These are phyloP conservation scores for Lycorma delicatula DNA, from an alignment of 1,140 invertebrate species.

Conservation along the genomic window DNA sequence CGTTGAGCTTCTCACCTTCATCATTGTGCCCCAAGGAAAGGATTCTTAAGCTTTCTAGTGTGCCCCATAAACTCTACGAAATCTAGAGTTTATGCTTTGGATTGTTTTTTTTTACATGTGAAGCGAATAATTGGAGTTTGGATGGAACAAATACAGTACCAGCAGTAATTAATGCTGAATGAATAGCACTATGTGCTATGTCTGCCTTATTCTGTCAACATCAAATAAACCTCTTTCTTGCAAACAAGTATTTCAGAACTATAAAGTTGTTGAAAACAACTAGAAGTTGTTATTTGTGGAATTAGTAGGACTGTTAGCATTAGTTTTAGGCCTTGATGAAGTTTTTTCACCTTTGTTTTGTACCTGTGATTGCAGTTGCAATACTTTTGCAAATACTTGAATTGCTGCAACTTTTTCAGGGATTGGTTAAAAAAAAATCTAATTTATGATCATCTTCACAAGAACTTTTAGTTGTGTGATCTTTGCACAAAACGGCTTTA, in stretches of 20 bases:
- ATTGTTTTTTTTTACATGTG: no score
- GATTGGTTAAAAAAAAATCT: background rate
- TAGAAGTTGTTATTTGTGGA: no score
- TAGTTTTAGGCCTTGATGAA: no score
- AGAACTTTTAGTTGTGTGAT: background rate
- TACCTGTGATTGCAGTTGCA: no score
- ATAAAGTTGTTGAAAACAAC: no score
- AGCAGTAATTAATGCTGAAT: constrained; percentile 5
- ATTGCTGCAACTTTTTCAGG: background rate
- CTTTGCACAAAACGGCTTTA: background rate
- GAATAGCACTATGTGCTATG: constrained; percentile 12
- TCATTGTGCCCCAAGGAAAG: background rate
- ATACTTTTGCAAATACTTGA: no score
- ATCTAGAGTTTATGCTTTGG: background rate
- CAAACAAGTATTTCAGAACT: background rate
- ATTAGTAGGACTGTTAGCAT: no score
- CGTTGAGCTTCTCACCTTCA: background rate
- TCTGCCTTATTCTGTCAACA: constrained; percentile 11
- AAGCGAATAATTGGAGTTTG: no score
- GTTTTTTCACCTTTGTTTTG: no score
- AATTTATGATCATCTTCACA: background rate
- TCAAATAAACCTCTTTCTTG: background rate
- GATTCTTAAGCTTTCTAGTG: constrained; percentile 2
- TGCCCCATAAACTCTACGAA: constrained; percentile 6
- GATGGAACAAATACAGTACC: constrained; percentile 9